Base-by-base conservation (phyloP, 2,113 vertebrate genomes). In the Diglossa brunneiventris region DNA sequence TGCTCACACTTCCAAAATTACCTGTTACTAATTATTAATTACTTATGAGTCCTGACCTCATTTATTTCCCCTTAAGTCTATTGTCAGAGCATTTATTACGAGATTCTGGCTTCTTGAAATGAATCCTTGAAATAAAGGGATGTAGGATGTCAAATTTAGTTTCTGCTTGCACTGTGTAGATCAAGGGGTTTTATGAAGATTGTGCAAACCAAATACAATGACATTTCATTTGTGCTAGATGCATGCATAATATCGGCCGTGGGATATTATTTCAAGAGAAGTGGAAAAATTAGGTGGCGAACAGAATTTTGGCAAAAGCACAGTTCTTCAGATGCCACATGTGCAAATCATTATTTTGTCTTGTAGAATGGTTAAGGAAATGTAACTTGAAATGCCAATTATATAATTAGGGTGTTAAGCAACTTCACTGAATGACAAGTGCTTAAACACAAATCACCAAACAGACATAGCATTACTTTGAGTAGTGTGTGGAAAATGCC, bases 341-440 rank as follows among this genome's bases (percentile, higher is more conserved):
- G 76, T 90, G 93, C 58, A 95, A 96, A 90, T 59, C 76, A 93
- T 94, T 96, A 92, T 72, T 95, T 74, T 87, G 90, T 83, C 90
- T 61, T 55, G 56, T 18, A 85, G 66, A 94, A 64, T 7, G 33
- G 79, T 74, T 84, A 93, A 87, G 74, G 74, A 93, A 95, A 96
- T 59, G 20, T 24, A 77, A 84, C 84, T 91, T 89, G 90, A 94
- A 94, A 95, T 69, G 68, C 31, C 89, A 94, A 92, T 96, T 96
- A 94, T 62, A 75, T 81, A 94, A 93, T 95, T 92, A 93, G 79
- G 22, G 47, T 80, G 76, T 91, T 95, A 93, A 81, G 90, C 72
- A 95, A 93, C 72, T 78, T 93, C 61, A 69, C 2, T 76, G 78
- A 94, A 87, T 70, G 94, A 94, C 64, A 92, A 93, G 64, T 78